Conservation (phyloP, 2,113 vertebrate genomes). For the Prolemur simus region DNA sequence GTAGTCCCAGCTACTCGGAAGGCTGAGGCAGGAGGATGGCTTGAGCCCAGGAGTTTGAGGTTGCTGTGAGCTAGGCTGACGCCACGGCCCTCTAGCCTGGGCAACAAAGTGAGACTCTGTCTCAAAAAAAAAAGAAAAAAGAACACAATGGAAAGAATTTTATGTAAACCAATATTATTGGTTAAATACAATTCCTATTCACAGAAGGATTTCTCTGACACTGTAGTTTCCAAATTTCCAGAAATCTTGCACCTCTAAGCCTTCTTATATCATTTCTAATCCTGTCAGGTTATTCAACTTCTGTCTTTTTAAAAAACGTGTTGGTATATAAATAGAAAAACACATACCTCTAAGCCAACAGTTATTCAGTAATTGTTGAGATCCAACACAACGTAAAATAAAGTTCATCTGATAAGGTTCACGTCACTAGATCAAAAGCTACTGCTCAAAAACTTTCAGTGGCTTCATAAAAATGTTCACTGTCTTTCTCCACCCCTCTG, state of each 20-base stretch:
- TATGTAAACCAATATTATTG: background rate
- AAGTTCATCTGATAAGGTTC: background rate
- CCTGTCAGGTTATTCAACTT: background rate
- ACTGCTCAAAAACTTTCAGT: background rate
- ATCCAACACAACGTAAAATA: background rate
- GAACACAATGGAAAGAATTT: background rate
- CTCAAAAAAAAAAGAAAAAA: too few species aligned
- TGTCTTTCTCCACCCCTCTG: background rate
- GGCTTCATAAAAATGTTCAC: background rate
- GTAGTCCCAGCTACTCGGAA: too few species aligned
- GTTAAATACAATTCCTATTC: background rate
- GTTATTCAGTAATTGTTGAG: background rate
- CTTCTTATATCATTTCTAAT: constrained; percentile 10
- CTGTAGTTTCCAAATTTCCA: background rate
- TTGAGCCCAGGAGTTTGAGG: too few species aligned
- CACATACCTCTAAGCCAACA: background rate
- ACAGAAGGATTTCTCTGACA: background rate
- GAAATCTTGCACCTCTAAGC: background rate
- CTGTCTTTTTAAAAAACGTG: background rate
- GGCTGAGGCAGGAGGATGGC: too few species aligned
- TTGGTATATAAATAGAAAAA: constrained; percentile 10
- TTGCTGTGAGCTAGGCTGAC: too few species aligned
- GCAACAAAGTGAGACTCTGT: too few species aligned
- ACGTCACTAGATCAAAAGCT: background rate
- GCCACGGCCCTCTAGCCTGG: too few species aligned